Evolutionary conservation across 1,140 invertebrate genomes (phyloP).

Genomic region (Pseudomyrmex flavicornis): DNA sequence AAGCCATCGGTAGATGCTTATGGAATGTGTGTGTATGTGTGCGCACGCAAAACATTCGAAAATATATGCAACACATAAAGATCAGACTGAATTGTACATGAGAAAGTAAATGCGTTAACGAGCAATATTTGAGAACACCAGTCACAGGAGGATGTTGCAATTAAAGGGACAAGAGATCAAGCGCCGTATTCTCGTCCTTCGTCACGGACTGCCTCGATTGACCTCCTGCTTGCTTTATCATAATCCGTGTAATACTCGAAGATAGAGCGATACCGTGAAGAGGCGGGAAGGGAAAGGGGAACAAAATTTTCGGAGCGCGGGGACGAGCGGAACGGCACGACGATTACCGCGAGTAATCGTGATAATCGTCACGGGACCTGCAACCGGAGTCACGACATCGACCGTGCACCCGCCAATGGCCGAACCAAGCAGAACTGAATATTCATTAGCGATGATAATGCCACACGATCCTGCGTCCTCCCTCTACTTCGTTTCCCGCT

Average conservation of each 20-base stretch:
- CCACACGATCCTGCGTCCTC: conserved; percentile 69
- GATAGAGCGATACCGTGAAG: conserved; percentile 19
- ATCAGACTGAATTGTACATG: no score
- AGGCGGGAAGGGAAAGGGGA: no score
- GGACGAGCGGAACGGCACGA: conserved; percentile 31
- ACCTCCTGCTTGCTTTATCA: conserved; percentile 19
- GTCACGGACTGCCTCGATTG: neutral
- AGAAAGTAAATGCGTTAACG: neutral
- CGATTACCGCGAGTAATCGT: conserved; percentile 71
- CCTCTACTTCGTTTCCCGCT: conserved; percentile 17
- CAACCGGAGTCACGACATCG: conserved; percentile 74
- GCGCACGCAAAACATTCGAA: no score
- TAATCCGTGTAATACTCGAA: conserved; percentile 12
- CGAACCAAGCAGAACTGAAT: conserved; percentile 80
- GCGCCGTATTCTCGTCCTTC: neutral
- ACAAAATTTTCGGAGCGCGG: conserved; percentile 8
- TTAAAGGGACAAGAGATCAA: neutral
- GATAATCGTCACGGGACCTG: conserved; percentile 73
- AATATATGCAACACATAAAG: no score
- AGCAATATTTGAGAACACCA: neutral
- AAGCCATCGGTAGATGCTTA: conserved; percentile 9
- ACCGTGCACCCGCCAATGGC: conserved; percentile 68
- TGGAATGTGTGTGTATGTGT: neutral
- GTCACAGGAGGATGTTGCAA: neutral
- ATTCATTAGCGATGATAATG: conserved; percentile 83